Percentiles rank a stretch among this genome's conserved stretches.
These are phyloP conservation scores for Siniperca scherzeri DNA, from an alignment of 2,797 vertebrate genomes.

Conservation along the genomic window DNA sequence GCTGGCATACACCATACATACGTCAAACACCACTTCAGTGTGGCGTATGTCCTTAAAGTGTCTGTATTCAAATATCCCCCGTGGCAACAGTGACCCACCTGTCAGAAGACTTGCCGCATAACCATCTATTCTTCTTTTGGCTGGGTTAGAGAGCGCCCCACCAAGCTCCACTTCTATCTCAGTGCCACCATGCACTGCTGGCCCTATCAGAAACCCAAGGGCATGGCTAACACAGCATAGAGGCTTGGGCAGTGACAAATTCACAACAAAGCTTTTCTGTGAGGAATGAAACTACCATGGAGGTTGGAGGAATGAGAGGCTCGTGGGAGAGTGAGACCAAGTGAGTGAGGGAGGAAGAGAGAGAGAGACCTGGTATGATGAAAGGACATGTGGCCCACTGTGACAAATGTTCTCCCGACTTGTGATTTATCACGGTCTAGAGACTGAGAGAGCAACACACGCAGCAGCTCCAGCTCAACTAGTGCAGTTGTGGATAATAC, in stretches of 20 bases:
- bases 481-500: conserved; percentile 37
- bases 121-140: conserved; percentile 37
- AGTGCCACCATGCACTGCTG: conserved; percentile 31
- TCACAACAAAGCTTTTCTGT: conserved; percentile 74
- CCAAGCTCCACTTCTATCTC: conserved; percentile 34
- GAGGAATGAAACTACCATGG: conserved; percentile 69
- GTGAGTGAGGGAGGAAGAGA: background rate
- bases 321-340: conserved; percentile 37
- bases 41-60: conserved; percentile 36
- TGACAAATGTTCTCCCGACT: conserved; percentile 73
- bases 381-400: conserved; percentile 69
- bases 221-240: conserved; percentile 57
- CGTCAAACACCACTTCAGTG: conserved; percentile 17
- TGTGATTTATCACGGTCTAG: conserved; percentile 73
- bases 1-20: background rate
- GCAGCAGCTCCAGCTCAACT: conserved; percentile 36
- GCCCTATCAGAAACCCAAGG: conserved; percentile 70
- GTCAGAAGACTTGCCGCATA: conserved; percentile 3
- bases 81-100: conserved; percentile 20
- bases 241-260: conserved; percentile 65
- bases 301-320: conserved; percentile 65
- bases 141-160: conserved; percentile 23
- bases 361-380: conserved; percentile 65
- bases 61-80: conserved; percentile 35
- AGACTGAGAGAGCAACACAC: conserved; percentile 46